Evolutionary conservation across 2,113 vertebrate genomes (phyloP).

Genomic region (Entomyzon cyanotis): DNA sequence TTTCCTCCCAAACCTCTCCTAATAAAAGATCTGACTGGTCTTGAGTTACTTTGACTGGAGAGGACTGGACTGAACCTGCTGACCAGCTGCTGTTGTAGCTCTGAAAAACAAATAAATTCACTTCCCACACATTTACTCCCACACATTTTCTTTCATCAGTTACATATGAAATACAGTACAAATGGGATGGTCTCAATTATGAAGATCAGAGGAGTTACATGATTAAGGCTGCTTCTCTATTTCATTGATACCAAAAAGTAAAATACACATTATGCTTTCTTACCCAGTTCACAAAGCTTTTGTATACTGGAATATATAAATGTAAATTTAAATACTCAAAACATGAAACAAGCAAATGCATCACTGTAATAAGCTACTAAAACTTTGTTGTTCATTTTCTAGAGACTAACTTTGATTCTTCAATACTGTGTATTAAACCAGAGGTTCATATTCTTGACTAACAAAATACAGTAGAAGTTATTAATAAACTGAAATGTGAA

Average conservation of each 20-base stretch:
- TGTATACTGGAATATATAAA: neutral
- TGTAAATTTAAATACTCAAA: neutral
- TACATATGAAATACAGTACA: neutral
- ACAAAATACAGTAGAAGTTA: neutral
- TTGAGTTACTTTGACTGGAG: neutral
- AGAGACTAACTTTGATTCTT: neutral
- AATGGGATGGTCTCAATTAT: neutral
- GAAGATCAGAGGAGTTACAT: slow-evolving; percentile 5
- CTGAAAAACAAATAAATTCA: slow-evolving; percentile 29
- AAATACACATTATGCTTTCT: neutral
- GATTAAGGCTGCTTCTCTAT: neutral
- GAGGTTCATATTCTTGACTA: neutral
- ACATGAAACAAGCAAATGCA: neutral
- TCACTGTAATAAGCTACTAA: neutral
- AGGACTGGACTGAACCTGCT: neutral
- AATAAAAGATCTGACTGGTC: neutral
- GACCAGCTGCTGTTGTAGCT: neutral
- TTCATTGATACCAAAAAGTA: neutral
- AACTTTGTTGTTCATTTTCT: neutral
- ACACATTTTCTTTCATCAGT: slow-evolving; percentile 13
- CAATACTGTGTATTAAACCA: neutral
- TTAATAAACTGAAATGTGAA: neutral
- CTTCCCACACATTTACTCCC: neutral
- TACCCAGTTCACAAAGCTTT: neutral
- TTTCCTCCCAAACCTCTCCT: neutral